Base-by-base conservation (phyloP, 2,797 vertebrate genomes). In the Spinibarbus caldwelli region DNA sequence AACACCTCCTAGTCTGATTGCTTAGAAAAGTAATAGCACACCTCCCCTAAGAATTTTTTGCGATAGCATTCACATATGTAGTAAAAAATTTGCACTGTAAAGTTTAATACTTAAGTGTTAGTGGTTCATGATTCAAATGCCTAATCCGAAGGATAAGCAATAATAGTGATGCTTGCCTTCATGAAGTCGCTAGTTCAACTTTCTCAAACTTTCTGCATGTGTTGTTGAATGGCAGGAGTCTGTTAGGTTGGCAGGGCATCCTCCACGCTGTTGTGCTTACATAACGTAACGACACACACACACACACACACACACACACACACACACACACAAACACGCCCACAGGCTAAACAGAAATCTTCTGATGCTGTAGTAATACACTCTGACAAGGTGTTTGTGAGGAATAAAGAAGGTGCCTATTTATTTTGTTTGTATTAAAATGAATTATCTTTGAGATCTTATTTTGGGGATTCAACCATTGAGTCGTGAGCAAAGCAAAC, bases 341-440 rank as follows among this genome's bases (percentile, higher is more conserved):
- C 76, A 80, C 67, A 47, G 21, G 71, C 59, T 43, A 31, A 79
- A 52, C 29, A 31, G 17, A 36, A 67, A 52, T 70, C 52, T 71
- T 82, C 68, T 78, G 86, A 59, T 71, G 64, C 34, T 79, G 45
- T 57, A 47, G 70, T 70, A 83, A 86, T 70, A 11, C 57, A 21
- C 68, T 52, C 34, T 26, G 54, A 67, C 31, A 49, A 47, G 76
- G 19, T 57, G 15, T 15, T 85, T n/a, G 10, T 72, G 43, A 41
- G 26, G 21, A 59, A 62, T 57, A 72, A 59, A 49, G 34, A 31
- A 34, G 38, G 23, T 62, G n/a, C 17, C 45, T 67, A 43, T 36
- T 67, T 26, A 36, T 62, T 52, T 70, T 34, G 34, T 54, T 41
- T 62, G 31, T 6, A 68, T 36, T n/a, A 9, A 77, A 43, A 54